Conservation (phyloP, 1,140 invertebrate species). For the Pinna nobilis region DNA sequence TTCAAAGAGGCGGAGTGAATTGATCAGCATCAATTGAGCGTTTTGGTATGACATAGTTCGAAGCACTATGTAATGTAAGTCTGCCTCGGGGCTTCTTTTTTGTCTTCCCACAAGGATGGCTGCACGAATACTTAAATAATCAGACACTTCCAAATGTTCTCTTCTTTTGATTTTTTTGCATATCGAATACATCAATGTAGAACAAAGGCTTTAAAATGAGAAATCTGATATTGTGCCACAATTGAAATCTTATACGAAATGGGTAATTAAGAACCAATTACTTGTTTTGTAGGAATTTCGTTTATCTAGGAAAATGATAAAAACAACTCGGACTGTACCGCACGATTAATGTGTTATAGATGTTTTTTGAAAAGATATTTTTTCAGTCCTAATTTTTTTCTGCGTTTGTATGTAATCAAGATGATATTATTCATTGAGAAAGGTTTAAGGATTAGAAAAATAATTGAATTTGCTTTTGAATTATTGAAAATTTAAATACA, state of each 20-base stretch:
- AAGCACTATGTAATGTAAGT: constrained; percentile 16
- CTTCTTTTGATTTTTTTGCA: neutral
- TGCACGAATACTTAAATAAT: neutral
- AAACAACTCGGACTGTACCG: no score
- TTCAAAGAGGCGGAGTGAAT: constrained; percentile 36
- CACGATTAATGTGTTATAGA: no score
- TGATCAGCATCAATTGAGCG: constrained; percentile 20
- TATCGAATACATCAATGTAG: neutral
- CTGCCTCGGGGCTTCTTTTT: constrained; percentile 9
- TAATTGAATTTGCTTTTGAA: no score
- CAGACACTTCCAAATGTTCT: neutral
- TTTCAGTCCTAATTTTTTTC: no score
- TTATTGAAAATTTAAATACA: no score
- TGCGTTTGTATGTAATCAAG: no score
- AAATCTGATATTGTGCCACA: neutral
- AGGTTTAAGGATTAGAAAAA: no score
- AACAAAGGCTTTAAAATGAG: no score
- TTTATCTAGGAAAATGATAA: no score
- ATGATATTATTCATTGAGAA: no score
- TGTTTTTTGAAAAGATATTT: no score
- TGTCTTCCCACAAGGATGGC: neutral
- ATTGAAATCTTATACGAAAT: neutral
- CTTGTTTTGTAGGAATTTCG: no score
- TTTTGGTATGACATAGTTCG: neutral
- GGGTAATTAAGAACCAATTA: neutral